Evolutionary conservation across 2,113 vertebrate species (phyloP).

Genomic region (Ammospiza caudacuta): DNA sequence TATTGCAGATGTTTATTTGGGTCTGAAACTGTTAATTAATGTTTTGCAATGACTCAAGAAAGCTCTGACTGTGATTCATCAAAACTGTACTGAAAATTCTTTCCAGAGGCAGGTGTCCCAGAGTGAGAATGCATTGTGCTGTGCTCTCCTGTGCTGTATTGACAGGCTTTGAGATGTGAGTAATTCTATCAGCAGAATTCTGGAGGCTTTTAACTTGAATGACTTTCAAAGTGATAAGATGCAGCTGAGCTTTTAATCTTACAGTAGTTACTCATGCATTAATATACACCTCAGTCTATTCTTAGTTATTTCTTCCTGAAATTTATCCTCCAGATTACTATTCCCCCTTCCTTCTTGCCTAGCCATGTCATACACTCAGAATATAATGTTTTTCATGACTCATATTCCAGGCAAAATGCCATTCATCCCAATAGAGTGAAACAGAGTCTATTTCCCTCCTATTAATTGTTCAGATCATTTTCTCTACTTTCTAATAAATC

Average conservation of each 20-base stretch:
- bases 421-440: conserved; percentile 11
- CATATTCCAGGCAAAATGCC: conserved; percentile 48
- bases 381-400: conserved; percentile 6
- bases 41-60: conserved; percentile 29
- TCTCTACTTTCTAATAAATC: conserved; percentile 10
- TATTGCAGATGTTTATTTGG: background rate
- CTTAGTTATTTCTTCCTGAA: background rate
- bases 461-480: background rate
- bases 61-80: background rate
- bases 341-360: background rate
- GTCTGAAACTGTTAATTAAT: background rate
- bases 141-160: rapidly evolving
- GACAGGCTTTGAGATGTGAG: background rate
- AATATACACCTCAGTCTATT: background rate
- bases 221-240: background rate
- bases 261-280: background rate
- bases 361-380: background rate
- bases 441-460: background rate
- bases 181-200: background rate
- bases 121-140: background rate
- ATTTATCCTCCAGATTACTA: background rate
- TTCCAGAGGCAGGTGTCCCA: background rate
- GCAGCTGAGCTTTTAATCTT: background rate
- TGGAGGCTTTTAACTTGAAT: background rate
- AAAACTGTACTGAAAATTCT: conserved; percentile 3